A percentile compares a stretch with the other conserved stretches of the same genome.
These are phyloP conservation scores for Trichonephila clavipes DNA, from an alignment of 1,140 invertebrate species.

Conservation along the genomic window DNA sequence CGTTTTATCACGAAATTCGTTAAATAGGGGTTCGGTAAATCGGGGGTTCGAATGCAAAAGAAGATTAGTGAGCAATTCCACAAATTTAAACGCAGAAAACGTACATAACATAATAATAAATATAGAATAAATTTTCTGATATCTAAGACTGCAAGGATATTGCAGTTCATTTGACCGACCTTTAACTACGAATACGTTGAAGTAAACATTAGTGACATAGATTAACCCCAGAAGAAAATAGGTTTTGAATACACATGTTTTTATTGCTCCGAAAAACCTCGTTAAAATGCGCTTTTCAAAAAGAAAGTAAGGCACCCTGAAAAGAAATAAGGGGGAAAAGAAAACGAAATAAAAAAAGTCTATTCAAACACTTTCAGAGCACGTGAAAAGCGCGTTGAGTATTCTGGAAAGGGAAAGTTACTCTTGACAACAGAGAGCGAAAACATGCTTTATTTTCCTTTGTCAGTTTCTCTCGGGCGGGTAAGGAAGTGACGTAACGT, in stretches of 20 bases:
- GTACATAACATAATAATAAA: too few relatives aligned
- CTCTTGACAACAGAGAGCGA: conserved; percentile 29
- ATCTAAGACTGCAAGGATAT: neutral
- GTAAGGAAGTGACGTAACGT: conserved; percentile 19
- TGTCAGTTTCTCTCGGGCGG: neutral
- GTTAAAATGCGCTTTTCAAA: neutral
- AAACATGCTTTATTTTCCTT: conserved; percentile 11
- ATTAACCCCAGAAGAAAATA: neutral
- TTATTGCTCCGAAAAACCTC: neutral
- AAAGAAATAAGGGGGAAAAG: neutral
- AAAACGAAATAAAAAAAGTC: neutral
- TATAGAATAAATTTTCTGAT: too few relatives aligned
- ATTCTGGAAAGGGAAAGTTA: neutral
- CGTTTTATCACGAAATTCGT: too few relatives aligned
- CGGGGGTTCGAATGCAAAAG: too few relatives aligned
- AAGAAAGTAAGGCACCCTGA: conserved; percentile 10
- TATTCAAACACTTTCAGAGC: neutral
- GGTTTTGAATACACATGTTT: conserved; percentile 39
- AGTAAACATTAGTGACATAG: conserved; percentile 18
- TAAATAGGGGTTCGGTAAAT: too few relatives aligned
- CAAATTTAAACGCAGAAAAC: too few relatives aligned
- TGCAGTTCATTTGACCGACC: neutral
- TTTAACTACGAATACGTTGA: neutral
- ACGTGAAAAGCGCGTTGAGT: conserved; percentile 1
- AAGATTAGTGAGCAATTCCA: too few relatives aligned